These are phyloP conservation scores for Acanthopagrus latus DNA, from an alignment of 2,797 vertebrate species.

Conservation along the genomic window DNA sequence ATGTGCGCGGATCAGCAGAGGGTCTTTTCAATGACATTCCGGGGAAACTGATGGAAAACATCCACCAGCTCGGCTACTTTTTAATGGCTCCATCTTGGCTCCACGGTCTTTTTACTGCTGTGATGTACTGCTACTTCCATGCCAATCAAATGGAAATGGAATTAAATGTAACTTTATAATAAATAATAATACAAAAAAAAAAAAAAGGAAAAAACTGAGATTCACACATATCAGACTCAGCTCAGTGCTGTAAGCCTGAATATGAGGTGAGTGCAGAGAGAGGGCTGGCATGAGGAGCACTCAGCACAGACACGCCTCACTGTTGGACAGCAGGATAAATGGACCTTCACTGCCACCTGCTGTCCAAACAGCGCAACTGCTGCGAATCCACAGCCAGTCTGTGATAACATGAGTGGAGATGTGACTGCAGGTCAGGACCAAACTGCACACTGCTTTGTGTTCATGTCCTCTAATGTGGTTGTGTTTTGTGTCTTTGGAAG, in stretches of 20 bases:
- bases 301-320: neutral
- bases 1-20: slow-evolving; percentile 28
- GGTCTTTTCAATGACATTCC: neutral
- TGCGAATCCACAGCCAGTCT: no score
- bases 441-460: neutral
- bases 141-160: neutral
- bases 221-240: no score
- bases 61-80: neutral
- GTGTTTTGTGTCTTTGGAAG: neutral
- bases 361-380: slow-evolving; percentile 40
- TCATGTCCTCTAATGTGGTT: neutral
- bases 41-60: slow-evolving; percentile 14
- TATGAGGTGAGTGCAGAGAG: neutral
- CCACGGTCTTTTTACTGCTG: neutral
- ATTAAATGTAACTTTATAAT: neutral
- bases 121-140: neutral
- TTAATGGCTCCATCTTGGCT: slow-evolving; percentile 1
- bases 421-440: neutral
- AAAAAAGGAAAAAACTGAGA: no score
- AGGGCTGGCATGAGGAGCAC: neutral
- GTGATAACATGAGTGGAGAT: neutral
- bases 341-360: slow-evolving; percentile 45
- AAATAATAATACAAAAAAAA: no score
- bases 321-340: neutral
- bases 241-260: neutral